These are phyloP conservation scores for Rhopalosiphum maidis DNA, from an alignment of 1,140 invertebrate genomes.

Conservation along the genomic window DNA sequence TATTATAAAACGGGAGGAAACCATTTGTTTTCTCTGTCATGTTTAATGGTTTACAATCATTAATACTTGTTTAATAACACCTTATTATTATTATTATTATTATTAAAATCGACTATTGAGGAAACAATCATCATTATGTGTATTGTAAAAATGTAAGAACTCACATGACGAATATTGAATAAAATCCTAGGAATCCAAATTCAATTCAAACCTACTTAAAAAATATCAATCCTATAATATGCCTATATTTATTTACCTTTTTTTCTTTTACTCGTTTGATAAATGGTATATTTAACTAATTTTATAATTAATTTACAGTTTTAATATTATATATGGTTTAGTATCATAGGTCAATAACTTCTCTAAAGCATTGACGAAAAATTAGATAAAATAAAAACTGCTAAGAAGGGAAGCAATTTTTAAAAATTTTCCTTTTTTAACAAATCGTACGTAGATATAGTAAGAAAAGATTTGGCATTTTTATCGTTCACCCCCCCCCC, in stretches of 20 bases:
- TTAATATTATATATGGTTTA: neutral
- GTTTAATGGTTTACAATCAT: neutral
- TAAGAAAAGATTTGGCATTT: slow-evolving; percentile 10
- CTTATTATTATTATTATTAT: too few relatives aligned
- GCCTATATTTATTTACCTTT: neutral
- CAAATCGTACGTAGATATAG: neutral
- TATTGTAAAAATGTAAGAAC: neutral
- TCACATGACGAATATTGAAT: neutral
- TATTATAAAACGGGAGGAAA: neutral
- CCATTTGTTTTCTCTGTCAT: neutral
- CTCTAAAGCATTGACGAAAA: neutral
- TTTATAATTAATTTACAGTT: too few relatives aligned
- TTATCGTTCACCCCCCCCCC: neutral
- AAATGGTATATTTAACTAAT: too few relatives aligned
- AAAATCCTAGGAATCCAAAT: neutral
- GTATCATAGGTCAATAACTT: neutral
- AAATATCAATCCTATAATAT: neutral
- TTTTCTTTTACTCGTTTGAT: too few relatives aligned
- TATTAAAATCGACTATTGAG: neutral
- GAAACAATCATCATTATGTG: neutral
- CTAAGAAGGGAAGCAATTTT: neutral
- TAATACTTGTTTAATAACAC: neutral
- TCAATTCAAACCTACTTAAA: neutral
- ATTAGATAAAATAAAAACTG: neutral
- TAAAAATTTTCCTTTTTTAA: neutral